A percentile compares a stretch with the other conserved stretches of the same genome.
These are phyloP conservation scores for Hydrozoanthus gracilis DNA, from an alignment of 92 coral and sea anemone genomes.

Conservation along the genomic window DNA sequence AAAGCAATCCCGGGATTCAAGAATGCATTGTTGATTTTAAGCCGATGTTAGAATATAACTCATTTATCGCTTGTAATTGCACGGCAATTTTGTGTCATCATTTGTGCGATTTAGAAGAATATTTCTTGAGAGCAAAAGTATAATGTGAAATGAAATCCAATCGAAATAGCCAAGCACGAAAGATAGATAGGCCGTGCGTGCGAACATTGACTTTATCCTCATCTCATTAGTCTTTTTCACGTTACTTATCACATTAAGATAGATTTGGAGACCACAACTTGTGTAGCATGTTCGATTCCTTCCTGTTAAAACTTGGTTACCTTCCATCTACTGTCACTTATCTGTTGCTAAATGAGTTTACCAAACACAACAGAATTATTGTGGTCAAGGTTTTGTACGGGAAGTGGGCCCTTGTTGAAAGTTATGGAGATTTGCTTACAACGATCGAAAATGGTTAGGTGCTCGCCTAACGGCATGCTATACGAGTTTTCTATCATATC, in stretches of 20 bases:
- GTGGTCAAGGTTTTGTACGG: background rate
- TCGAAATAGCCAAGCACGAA: background rate
- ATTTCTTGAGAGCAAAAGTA: slow-evolving; percentile 21
- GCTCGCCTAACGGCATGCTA: slow-evolving; percentile 31
- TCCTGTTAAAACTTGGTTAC: slow-evolving; percentile 35
- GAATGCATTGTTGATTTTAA: slow-evolving; percentile 49
- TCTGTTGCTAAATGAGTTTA: background rate
- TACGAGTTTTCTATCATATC: slow-evolving; percentile 19
- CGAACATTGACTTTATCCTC: slow-evolving; percentile 4
- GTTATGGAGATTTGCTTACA: slow-evolving; percentile 29
- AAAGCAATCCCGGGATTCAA: slow-evolving; percentile 48
- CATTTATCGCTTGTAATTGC: slow-evolving; percentile 52
- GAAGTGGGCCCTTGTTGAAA: background rate
- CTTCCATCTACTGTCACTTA: background rate
- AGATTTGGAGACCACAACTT: slow-evolving; percentile 48
- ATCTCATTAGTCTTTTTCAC: slow-evolving; percentile 30
- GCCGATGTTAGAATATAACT: slow-evolving; percentile 44
- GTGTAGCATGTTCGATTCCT: slow-evolving; percentile 25
- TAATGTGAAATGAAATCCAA: background rate
- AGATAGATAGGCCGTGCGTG: slow-evolving; percentile 10
- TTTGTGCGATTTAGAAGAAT: slow-evolving; percentile 24
- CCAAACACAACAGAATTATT: background rate
- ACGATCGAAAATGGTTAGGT: slow-evolving; percentile 1
- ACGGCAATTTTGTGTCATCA: slow-evolving; percentile 41
- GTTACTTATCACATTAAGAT: slow-evolving; percentile 38